Evolutionary conservation across 2,113 vertebrate genomes (phyloP), one percentile per base, ranked within the genome.

Genomic region (Aphyosemion australe): DNA sequence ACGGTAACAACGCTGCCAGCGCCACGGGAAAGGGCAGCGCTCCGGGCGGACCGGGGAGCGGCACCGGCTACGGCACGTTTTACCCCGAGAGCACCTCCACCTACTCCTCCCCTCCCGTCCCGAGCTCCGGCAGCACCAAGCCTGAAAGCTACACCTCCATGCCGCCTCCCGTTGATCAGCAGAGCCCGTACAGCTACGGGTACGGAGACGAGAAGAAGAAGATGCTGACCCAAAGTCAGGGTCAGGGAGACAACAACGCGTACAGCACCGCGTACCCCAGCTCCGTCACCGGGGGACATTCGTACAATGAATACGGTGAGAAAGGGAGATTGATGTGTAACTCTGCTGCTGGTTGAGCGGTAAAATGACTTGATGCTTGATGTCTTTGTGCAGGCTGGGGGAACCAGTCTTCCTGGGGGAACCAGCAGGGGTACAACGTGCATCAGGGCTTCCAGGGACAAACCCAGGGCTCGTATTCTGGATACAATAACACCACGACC

Each of bases 201-300:
- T 91, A 91, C 1, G 90, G 90, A 20, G 90, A 87, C 3, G 88
- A 90, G 69, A 91, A 91, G 72, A 90, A 88, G 83, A 91, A 90
- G 55, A 83, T 88, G 83, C 84, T 91, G 41, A 90, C 78, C 16
- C 88, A 90, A 55, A 55, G 66, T 41, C 74, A 68, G 5, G 21
- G 12, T 26, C 77, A 76, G 45, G 72, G 59, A 51, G 76, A 65
- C 45, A 50, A 76, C 72, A 85, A 87, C 0, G 78, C 86, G 69
- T 91, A 90, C 80, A 90, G 87, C 76, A 90, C 88, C 1, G 86
- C 89, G n/a, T 89, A 90, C 16, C 87, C 90, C 14, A 89, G 80
- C 58, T 85, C 89, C 2, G 88, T 89, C 39, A 88, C 89, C 0
- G 88, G 86, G 3, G 83, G 81, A 1, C 90, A 90, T n/a, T 60